These are phyloP conservation scores for Eulimnadia texana DNA, from an alignment of 1,140 invertebrate species.

Conservation along the genomic window DNA sequence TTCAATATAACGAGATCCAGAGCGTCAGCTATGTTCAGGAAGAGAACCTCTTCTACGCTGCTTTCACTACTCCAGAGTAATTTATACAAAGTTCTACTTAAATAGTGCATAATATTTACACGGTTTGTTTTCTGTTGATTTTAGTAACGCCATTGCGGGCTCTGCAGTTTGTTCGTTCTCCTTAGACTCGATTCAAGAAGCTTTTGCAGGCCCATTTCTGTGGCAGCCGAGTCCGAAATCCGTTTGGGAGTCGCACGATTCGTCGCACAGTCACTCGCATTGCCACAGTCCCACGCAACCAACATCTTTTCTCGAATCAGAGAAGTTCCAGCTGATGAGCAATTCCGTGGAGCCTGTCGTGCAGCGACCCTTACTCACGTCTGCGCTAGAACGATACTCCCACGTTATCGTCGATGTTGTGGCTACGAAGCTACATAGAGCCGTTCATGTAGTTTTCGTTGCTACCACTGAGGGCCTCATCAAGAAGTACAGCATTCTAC, in stretches of 20 bases:
- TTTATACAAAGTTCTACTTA: slow-evolving; percentile 21
- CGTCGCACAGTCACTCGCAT: slow-evolving; percentile 39
- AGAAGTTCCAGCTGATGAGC: slow-evolving; percentile 77
- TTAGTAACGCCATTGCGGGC: slow-evolving; percentile 74
- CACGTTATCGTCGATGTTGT: slow-evolving; percentile 65
- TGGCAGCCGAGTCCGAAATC: slow-evolving; percentile 57
- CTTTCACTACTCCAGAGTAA: slow-evolving; percentile 80
- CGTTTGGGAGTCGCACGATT: slow-evolving; percentile 52
- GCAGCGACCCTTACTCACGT: slow-evolving; percentile 48
- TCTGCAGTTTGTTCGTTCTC: slow-evolving; percentile 89
- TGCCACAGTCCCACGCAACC: slow-evolving; percentile 36
- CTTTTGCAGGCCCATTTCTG: slow-evolving; percentile 80
- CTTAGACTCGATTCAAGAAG: slow-evolving; percentile 59
- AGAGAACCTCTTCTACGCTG: slow-evolving; percentile 74
- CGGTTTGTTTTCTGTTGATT: slow-evolving; percentile 25
- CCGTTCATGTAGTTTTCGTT: slow-evolving; percentile 59
- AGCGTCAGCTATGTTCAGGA: slow-evolving; percentile 58
- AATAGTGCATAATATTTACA: slow-evolving; percentile 1
- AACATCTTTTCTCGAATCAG: slow-evolving; percentile 42
- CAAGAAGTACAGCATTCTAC: slow-evolving; percentile 63
- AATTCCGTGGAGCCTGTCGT: slow-evolving; percentile 58
- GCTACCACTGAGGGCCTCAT: slow-evolving; percentile 50
- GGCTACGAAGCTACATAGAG: slow-evolving; percentile 43
- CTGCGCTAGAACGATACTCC: slow-evolving; percentile 52
- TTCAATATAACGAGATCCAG: slow-evolving; percentile 85